These are phyloP conservation scores for Neosalanx taihuensis DNA, from an alignment of 2,797 vertebrate species.

Conservation along the genomic window DNA sequence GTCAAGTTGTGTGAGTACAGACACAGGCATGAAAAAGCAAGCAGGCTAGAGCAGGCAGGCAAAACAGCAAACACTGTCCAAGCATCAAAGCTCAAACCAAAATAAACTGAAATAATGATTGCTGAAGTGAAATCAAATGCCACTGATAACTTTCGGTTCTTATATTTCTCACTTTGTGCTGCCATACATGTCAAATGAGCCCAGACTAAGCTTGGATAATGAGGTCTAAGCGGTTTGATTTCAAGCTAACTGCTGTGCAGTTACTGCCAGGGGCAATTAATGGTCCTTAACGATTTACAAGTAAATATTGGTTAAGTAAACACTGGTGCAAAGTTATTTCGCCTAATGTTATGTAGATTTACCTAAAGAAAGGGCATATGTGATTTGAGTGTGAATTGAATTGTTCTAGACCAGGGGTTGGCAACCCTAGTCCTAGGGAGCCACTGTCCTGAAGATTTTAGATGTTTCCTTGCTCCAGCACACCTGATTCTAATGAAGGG, in stretches of 20 bases:
- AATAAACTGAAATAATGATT: no score
- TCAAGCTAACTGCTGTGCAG: slow-evolving; percentile 34
- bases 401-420: background rate
- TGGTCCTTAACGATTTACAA: slow-evolving; percentile 31
- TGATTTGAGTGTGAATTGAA: background rate
- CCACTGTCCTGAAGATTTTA: no score
- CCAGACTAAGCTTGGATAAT: background rate
- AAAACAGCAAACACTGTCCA: no score
- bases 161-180: background rate
- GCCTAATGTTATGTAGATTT: background rate
- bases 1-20: no score
- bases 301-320: slow-evolving; percentile 40
- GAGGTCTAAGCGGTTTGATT: slow-evolving; percentile 13
- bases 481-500: no score
- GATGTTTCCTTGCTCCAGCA: no score
- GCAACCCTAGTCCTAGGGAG: no score
- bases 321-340: slow-evolving; percentile 30
- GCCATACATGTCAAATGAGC: background rate
- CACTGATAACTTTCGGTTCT: background rate
- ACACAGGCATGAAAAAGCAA: no score
- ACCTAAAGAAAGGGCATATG: no score
- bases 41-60: no score
- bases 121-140: no score
- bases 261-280: slow-evolving; percentile 18
- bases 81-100: no score